A percentile compares a stretch with the other conserved stretches of the same genome.
These are phyloP conservation scores for Peromyscus polionotus DNA, from an alignment of 2,113 vertebrate species.

Conservation along the genomic window DNA sequence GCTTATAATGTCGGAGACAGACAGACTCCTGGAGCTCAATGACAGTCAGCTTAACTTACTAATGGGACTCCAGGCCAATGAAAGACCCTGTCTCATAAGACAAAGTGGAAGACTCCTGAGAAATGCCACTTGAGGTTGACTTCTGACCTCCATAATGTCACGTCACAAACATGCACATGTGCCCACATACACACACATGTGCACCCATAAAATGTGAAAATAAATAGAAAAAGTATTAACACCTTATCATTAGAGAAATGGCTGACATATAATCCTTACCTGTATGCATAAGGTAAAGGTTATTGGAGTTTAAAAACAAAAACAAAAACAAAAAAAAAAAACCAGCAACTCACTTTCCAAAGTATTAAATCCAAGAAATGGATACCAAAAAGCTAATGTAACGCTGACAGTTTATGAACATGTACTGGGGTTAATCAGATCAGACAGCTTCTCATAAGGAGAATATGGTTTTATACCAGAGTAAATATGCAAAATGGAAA, in stretches of 20 bases:
- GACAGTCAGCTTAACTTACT: background rate
- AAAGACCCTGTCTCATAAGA: background rate
- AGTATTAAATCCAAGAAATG: constrained; percentile 24
- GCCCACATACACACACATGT: background rate
- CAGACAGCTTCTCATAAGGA: background rate
- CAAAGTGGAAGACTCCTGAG: background rate
- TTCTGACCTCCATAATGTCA: background rate
- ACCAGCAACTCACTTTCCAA: background rate
- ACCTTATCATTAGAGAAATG: background rate
- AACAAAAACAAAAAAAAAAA: background rate
- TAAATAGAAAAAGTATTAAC: background rate
- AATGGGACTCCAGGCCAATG: background rate
- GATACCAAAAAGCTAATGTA: background rate
- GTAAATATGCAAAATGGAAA: constrained; percentile 15
- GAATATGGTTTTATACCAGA: constrained; percentile 15
- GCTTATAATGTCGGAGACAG: background rate
- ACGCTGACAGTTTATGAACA: background rate
- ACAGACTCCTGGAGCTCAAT: background rate
- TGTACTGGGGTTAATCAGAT: background rate
- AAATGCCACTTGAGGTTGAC: background rate
- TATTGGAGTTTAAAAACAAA: background rate
- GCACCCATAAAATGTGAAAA: background rate
- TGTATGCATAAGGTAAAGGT: background rate
- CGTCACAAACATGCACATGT: background rate
- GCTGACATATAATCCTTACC: background rate